Evolutionary conservation across 2,113 vertebrate genomes (phyloP).

Genomic region (Indri indri): DNA sequence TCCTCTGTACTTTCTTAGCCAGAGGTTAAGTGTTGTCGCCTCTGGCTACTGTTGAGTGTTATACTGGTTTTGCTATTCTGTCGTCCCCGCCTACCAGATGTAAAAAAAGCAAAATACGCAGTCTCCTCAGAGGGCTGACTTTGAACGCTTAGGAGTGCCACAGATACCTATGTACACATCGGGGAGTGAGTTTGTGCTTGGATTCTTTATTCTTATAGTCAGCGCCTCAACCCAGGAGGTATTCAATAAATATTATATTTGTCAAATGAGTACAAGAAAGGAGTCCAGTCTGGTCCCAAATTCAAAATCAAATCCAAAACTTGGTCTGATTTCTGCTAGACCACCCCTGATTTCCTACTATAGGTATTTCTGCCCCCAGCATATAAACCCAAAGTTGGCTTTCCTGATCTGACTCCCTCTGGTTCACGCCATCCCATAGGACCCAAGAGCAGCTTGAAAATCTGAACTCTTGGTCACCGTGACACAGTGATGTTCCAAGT

Average conservation of each 20-base stretch:
- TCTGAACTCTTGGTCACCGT: background rate
- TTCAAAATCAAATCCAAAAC: background rate
- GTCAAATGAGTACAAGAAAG: background rate
- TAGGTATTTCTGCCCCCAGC: background rate
- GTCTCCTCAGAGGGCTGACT: background rate
- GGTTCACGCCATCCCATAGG: background rate
- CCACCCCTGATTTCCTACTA: background rate
- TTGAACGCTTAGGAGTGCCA: background rate
- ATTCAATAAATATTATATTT: background rate
- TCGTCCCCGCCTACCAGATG: background rate
- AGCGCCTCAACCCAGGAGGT: background rate
- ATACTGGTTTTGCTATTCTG: background rate
- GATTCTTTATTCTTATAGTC: background rate
- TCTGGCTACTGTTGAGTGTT: too few species aligned
- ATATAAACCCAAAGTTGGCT: background rate
- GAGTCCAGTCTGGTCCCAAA: background rate
- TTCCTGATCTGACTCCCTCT: background rate
- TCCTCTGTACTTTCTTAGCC: background rate
- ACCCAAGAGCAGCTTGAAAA: background rate
- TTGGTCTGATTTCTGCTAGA: background rate
- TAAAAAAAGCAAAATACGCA: background rate
- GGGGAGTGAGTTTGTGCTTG: background rate
- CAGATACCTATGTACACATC: fast-evolving
- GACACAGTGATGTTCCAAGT: background rate
- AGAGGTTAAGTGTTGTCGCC: too few species aligned